phyloP scores from a whole-genome alignment of 2,797 vertebrate species.

The Vespertilio murinus region DNA sequence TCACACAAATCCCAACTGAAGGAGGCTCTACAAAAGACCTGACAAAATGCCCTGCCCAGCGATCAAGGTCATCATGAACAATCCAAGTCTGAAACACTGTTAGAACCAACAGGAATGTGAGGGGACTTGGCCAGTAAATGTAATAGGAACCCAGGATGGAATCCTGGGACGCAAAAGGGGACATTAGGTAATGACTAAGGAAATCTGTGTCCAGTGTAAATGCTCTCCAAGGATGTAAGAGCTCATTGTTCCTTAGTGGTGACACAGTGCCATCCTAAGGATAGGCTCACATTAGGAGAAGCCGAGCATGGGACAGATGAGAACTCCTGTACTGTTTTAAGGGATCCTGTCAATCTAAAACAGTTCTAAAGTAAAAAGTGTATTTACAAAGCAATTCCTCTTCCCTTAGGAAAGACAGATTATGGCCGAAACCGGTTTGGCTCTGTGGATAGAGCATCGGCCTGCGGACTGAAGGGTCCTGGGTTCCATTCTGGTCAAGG shows the following conservation, averaged over 20 bases:
- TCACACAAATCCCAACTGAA: not conserved
- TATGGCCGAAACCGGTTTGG: too few relatives aligned
- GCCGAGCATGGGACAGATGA: too few relatives aligned
- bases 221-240: not conserved
- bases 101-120: not conserved
- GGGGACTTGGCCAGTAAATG: not conserved
- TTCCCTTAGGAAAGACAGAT: not conserved
- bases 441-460: too few relatives aligned
- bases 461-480: too few relatives aligned
- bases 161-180: not conserved
- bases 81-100: not conserved
- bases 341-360: not conserved
- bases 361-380: not conserved
- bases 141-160: not conserved
- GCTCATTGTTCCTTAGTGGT: not conserved
- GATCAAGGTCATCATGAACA: not conserved
- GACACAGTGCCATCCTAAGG: not conserved
- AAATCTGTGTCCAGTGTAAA: not conserved
- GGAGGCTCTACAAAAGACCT: not conserved
- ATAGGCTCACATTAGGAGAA: not conserved
- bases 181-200: not conserved
- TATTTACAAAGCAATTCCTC: not conserved
- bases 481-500: too few relatives aligned
- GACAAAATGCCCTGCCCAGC: not conserved
- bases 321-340: not conserved